Base-by-base conservation (phyloP, 2,797 vertebrate species). In the Poecilia picta region DNA sequence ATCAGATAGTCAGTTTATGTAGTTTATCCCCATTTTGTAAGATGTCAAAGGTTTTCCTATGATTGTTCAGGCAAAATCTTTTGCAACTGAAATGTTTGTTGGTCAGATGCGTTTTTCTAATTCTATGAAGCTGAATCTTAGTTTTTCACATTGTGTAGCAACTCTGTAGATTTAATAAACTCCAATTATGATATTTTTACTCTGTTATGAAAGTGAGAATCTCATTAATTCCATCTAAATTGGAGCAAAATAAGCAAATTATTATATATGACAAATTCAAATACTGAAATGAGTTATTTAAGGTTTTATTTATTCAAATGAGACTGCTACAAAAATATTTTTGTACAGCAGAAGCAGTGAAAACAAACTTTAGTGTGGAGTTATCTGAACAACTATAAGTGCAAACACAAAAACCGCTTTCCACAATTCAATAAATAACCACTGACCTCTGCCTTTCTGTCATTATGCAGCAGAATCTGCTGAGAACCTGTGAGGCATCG, bases 281-380 rank as follows among this genome's bases (percentile, higher is more conserved):
- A n/a, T n/a, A 43, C 39, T 25, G 5, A 71, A n/a, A 71, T 71
- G 0, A 28, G 41, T n/a, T 25, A 23, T 36, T 88, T 73, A 31
- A 79, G 12, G 0, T 7, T 87, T 85, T 83, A 82, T 75, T 81
- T 23, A 45, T 71, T 46, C 25, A 71, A 68, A 64, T 31, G 76
- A 79, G 75, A 80, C 5, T 1, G 28, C 75, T 64, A 81, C 51
- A 75, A 80, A 80, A 10, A 39, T 16, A 33, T 53, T 70, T 51
- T 71, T 57, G 51, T 53, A 45, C 73, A 18, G 18, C 51, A 41
- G 4, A 76, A 41, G n/a, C 0, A 73, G 46, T 18, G 13, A 75
- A 53, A 47, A 68, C 6, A 59, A 8, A 28, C 64, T 68, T 49
- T 23, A 59, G n/a, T 39, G 47, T 18, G 23, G 11, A 5, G 47